These are phyloP conservation scores for Parnassius orleans DNA, from an alignment of 2,888 invertebrate species.

Conservation along the genomic window DNA sequence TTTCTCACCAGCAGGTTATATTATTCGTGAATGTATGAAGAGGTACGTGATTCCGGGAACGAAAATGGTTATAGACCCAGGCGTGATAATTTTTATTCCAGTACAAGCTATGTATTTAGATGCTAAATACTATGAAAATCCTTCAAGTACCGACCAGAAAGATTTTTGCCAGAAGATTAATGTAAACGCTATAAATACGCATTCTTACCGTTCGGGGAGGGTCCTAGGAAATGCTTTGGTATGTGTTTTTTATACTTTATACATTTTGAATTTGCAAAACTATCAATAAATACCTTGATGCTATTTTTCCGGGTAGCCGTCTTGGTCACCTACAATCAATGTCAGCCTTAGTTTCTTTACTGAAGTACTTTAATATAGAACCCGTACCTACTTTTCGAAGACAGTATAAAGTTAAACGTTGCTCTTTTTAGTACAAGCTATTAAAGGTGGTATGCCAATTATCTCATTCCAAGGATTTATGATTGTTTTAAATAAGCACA, in stretches of 20 bases:
- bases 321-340: constrained; percentile 19
- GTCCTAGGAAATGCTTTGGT: constrained; percentile 4
- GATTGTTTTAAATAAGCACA: background rate
- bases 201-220: constrained; percentile 21
- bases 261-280: background rate
- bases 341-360: constrained; percentile 19
- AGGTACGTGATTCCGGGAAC: constrained; percentile 26
- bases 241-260: too few relatives aligned
- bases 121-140: constrained; percentile 26
- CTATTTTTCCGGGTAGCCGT: constrained; percentile 11
- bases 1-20: constrained; percentile 28
- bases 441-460: constrained; percentile 16
- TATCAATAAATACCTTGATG: too few relatives aligned
- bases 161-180: constrained; percentile 24
- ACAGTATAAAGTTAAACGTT: constrained; percentile 4
- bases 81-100: constrained; percentile 27
- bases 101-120: constrained; percentile 27
- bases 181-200: constrained; percentile 16
- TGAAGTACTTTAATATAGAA: constrained; percentile 5
- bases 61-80: constrained; percentile 27
- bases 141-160: constrained; percentile 26
- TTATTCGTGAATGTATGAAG: constrained; percentile 26
- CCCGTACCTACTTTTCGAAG: constrained; percentile 10
- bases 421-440: constrained; percentile 18
- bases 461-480: constrained; percentile 13